phyloP scores from a whole-genome alignment of 2,113 vertebrate species.

The pig (Sus scrofa) region DNA sequence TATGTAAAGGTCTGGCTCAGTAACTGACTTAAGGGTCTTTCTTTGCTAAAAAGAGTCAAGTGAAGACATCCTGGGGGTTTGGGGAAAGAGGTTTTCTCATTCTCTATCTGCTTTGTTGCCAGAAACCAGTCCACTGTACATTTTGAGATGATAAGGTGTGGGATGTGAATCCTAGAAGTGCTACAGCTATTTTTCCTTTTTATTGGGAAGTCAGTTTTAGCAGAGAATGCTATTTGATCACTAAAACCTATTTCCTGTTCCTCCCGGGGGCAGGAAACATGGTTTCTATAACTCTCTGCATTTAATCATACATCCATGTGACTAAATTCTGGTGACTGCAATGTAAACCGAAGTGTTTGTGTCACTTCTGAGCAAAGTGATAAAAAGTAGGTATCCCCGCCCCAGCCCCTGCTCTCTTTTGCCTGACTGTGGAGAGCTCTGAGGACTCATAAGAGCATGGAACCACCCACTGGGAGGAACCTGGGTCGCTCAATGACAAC shows the following conservation, averaged over 20 bases:
- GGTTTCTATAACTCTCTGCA: neutral
- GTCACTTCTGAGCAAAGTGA: neutral
- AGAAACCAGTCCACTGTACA: neutral
- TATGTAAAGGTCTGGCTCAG: neutral
- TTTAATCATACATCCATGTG: neutral
- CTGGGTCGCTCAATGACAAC: neutral
- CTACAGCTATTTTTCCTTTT: neutral
- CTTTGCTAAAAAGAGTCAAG: neutral
- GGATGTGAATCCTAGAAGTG: neutral
- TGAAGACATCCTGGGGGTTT: neutral
- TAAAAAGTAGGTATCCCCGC: neutral
- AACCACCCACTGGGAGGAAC: neutral
- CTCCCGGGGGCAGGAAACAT: rapidly evolving
- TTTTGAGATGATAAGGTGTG: neutral
- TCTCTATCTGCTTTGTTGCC: neutral
- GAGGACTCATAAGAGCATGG: neutral
- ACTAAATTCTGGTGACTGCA: neutral
- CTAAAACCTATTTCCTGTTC: neutral
- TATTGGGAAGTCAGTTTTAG: neutral
- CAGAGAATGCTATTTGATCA: neutral
- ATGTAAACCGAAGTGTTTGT: neutral
- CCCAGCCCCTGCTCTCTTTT: rapidly evolving
- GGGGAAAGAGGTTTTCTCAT: neutral
- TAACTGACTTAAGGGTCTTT: neutral
- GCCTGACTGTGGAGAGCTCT: neutral